Conservation (phyloP, 2,888 invertebrate species). For the Argynnis bischoffii region DNA sequence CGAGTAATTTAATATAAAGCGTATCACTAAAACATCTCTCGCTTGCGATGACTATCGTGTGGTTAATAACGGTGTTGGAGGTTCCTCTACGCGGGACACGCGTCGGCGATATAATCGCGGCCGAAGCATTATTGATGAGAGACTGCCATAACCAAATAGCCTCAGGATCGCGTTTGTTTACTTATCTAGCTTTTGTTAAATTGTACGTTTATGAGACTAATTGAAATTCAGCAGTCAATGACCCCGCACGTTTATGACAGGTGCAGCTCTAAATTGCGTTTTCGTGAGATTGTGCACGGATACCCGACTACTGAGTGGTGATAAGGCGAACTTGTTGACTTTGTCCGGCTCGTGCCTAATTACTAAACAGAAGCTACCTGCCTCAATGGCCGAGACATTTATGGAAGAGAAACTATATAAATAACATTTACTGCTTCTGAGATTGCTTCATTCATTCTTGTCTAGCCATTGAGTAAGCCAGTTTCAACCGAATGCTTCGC, state of each 20-base stretch:
- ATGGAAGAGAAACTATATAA: slow-evolving; percentile 71
- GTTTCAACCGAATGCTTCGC: slow-evolving; percentile 53
- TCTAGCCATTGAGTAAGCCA: slow-evolving; percentile 66
- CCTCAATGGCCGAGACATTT: slow-evolving; percentile 61
- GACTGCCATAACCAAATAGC: slow-evolving; percentile 77
- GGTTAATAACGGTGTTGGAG: slow-evolving; percentile 80
- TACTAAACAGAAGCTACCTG: slow-evolving; percentile 75
- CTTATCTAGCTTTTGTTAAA: slow-evolving; percentile 71
- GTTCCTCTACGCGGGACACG: slow-evolving; percentile 75
- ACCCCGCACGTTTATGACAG: slow-evolving; percentile 71
- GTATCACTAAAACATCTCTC: slow-evolving; percentile 81
- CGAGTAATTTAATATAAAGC: slow-evolving; percentile 83
- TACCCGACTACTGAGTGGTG: slow-evolving; percentile 66
- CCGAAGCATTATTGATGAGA: slow-evolving; percentile 79
- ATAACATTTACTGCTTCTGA: slow-evolving; percentile 66
- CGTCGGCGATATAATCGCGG: slow-evolving; percentile 76
- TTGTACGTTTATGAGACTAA: slow-evolving; percentile 65
- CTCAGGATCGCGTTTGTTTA: slow-evolving; percentile 77
- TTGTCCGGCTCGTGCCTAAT: slow-evolving; percentile 63
- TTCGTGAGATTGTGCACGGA: slow-evolving; percentile 78
- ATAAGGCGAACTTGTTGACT: slow-evolving; percentile 61
- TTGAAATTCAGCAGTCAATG: slow-evolving; percentile 66
- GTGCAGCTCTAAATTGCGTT: slow-evolving; percentile 75
- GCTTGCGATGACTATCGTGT: slow-evolving; percentile 74
- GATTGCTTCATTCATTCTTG: slow-evolving; percentile 79